Conservation (phyloP, 2,888 invertebrate species). For the Chrysolina americana region DNA sequence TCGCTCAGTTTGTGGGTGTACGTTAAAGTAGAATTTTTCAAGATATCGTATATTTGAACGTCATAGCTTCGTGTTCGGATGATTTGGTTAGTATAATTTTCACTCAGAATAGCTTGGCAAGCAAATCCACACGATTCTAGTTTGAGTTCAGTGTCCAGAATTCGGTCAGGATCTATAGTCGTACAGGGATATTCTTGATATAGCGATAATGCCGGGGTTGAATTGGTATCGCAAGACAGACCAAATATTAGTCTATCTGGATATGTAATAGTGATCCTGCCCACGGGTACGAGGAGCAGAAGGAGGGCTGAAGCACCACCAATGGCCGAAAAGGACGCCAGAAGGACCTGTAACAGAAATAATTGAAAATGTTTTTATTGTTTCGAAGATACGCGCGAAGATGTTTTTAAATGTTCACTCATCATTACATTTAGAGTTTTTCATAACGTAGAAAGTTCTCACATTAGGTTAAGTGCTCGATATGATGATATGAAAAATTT, state of each 20-base stretch:
- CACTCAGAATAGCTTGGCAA: slow-evolving; percentile 71
- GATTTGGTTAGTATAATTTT: slow-evolving; percentile 70
- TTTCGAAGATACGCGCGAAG: not conserved
- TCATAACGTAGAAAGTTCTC: not conserved
- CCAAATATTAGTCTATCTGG: slow-evolving; percentile 76
- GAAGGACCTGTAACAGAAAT: slow-evolving; percentile 72
- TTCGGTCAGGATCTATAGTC: slow-evolving; percentile 63
- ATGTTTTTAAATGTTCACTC: not conserved
- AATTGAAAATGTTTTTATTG: not conserved
- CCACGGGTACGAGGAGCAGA: slow-evolving; percentile 80
- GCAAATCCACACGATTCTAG: slow-evolving; percentile 75
- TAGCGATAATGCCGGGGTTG: slow-evolving; percentile 64
- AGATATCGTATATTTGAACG: slow-evolving; percentile 70
- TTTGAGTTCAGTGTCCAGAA: slow-evolving; percentile 70
- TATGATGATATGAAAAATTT: no score
- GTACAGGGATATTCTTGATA: slow-evolving; percentile 72
- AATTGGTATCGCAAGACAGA: slow-evolving; percentile 70
- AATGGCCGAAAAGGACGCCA: slow-evolving; percentile 78
- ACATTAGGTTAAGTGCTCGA: not conserved
- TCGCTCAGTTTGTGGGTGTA: slow-evolving; percentile 66
- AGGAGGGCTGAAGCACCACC: slow-evolving; percentile 79
- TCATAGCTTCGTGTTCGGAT: slow-evolving; percentile 73
- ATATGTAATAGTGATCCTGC: slow-evolving; percentile 77
- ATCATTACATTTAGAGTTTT: not conserved
- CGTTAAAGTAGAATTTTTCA: slow-evolving; percentile 63